Evolutionary conservation across 2,797 vertebrate genomes (phyloP).

Genomic region (Strix occidentalis): DNA sequence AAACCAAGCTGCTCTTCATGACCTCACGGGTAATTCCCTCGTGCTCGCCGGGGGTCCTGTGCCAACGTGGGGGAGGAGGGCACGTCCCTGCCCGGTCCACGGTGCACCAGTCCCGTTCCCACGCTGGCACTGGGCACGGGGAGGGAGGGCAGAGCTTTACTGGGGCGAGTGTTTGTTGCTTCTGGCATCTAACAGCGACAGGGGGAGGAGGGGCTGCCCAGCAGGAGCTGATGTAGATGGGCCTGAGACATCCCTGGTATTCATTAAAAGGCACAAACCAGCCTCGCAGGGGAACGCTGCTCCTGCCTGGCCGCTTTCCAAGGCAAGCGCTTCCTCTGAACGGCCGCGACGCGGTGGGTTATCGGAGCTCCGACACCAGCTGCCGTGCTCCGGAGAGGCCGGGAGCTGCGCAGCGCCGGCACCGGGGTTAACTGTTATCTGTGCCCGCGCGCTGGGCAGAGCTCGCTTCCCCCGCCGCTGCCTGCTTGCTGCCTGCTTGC

Average conservation of each 20-base stretch:
- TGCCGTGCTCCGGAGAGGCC: neutral
- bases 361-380: neutral
- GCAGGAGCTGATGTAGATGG: neutral
- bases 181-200: neutral
- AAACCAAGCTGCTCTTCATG: constrained; percentile 98
- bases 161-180: neutral
- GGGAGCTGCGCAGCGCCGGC: neutral
- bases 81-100: accelerated
- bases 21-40: constrained; percentile 86
- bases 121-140: neutral
- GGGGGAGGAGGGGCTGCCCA: neutral
- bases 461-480: neutral
- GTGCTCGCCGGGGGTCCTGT: accelerated
- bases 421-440: neutral
- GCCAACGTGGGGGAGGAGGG: accelerated
- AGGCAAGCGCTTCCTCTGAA: neutral
- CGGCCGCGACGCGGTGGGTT: neutral
- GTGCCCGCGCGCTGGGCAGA: neutral
- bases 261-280: neutral
- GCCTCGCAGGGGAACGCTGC: neutral
- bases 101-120: neutral
- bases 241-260: neutral
- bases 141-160: neutral
- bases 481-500: neutral
- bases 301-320: neutral